These are phyloP conservation scores for Muscicapa comitata DNA, from an alignment of 2,797 vertebrate genomes.

Conservation along the genomic window DNA sequence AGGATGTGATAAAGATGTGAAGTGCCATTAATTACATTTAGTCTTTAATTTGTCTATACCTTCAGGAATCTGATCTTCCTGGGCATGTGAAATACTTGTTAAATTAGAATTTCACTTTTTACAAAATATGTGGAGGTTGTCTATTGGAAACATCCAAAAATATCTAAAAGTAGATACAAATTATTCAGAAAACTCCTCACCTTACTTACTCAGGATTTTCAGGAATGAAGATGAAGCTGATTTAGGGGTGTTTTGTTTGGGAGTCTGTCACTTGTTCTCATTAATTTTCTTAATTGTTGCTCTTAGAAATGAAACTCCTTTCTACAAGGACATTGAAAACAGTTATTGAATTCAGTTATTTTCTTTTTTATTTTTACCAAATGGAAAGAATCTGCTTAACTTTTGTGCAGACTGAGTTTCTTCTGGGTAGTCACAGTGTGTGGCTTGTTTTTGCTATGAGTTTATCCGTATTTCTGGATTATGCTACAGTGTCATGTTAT, in stretches of 20 bases:
- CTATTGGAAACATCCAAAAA: not conserved
- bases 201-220: not conserved
- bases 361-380: not conserved
- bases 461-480: not conserved
- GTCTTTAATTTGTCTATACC: not conserved
- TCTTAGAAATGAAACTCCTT: not conserved
- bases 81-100: fast-evolving
- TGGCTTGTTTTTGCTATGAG: not conserved
- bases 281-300: not conserved
- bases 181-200: not conserved
- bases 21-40: not conserved
- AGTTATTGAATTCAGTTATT: not conserved
- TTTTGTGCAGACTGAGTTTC: not conserved
- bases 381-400: not conserved
- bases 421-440: not conserved
- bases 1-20: not conserved
- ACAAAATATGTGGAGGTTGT: not conserved
- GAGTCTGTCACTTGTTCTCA: not conserved
- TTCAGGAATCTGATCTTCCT: not conserved
- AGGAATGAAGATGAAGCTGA: not conserved
- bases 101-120: not conserved
- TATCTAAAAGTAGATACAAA: not conserved
- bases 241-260: not conserved
- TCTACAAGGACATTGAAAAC: not conserved
- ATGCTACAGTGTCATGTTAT: not conserved